Evolutionary conservation across 1,140 invertebrate genomes (phyloP).

Genomic region (Araneus ventricosus): DNA sequence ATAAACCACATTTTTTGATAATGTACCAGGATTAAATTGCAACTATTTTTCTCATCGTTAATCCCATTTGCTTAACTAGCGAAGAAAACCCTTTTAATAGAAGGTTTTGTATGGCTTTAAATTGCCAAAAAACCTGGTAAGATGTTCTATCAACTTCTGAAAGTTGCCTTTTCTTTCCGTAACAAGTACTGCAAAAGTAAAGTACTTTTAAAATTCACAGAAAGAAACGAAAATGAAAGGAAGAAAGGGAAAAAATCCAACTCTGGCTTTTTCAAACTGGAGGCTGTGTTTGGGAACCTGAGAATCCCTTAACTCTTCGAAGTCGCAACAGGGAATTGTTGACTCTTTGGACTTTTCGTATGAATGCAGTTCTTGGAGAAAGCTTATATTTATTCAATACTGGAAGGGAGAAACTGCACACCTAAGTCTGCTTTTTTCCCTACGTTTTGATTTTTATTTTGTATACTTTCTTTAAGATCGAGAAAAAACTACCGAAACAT

Average conservation of each 20-base stretch:
- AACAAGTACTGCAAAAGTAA: not conserved
- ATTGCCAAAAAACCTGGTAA: not conserved
- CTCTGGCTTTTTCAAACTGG: not conserved
- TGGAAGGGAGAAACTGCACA: not conserved
- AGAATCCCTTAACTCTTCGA: slow-evolving; percentile 12
- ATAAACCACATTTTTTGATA: no score
- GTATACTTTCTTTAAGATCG: no score
- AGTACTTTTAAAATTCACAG: slow-evolving; percentile 33
- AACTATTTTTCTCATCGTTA: no score
- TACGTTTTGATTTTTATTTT: not conserved
- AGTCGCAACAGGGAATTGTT: slow-evolving; percentile 62
- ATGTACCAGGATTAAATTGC: no score
- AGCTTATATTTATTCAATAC: slow-evolving; percentile 55
- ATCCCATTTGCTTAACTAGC: no score
- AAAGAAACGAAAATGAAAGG: not conserved
- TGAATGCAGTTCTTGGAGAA: slow-evolving; percentile 21
- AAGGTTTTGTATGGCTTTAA: no score
- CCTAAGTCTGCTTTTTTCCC: not conserved
- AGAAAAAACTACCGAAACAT: not conserved
- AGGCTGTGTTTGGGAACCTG: slow-evolving; percentile 38
- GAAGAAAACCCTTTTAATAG: no score
- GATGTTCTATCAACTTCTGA: slow-evolving; percentile 8
- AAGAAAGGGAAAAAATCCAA: not conserved
- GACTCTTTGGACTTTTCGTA: slow-evolving; percentile 41
- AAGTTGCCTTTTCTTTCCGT: slow-evolving; percentile 2